Evolutionary conservation across 2,113 vertebrate species (phyloP), one percentile per base, ranked within the genome.

Genomic region (Channa argus): DNA sequence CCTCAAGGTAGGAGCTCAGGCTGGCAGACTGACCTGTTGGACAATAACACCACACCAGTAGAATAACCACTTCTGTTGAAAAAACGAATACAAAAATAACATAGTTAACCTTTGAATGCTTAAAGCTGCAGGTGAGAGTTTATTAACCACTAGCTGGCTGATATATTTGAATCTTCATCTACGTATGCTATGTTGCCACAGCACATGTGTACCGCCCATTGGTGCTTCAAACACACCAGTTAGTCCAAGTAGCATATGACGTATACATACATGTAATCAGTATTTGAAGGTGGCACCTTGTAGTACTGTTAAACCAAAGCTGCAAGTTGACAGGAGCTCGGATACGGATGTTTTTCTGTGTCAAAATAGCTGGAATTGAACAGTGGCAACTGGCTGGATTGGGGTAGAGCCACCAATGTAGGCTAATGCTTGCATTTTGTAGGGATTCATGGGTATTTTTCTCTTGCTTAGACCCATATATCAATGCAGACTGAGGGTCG

Each of bases 1-100:
- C 86, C 95, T 76, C 96, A 96, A 96, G 98, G 98, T 98, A 96
- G 79, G 94, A 89, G 74, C 87, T 73, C 64, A 55, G 49, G 64
- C 15, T 51, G 33, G 59, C 53, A 75, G 44, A 77, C 38, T 71
- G 56, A 87, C 80, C 59, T 5, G 50, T 67, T 58, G 52, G 63
- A 80, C 3, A 7, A 54, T 50, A 36, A 74, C 13, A 38, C 15
- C 24, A 54, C 51, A 54, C n/a, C 15, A 7, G 49, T 50, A 75
- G 47, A 56, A 80, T 50, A 82, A 73, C n/a, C 54, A 68, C 5
- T 24, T 41, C 45, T 51, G 34, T 75, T 70, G 24, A 24, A 24
- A 24, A 24, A 24, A 24, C n/a, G 54, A 65, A 71, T 45, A 37
- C 63, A 69, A 14, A 82, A 71, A 64, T 81, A 71, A 77, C 46